Conservation (phyloP, 2,113 vertebrate genomes). For the Struthio camelus region DNA sequence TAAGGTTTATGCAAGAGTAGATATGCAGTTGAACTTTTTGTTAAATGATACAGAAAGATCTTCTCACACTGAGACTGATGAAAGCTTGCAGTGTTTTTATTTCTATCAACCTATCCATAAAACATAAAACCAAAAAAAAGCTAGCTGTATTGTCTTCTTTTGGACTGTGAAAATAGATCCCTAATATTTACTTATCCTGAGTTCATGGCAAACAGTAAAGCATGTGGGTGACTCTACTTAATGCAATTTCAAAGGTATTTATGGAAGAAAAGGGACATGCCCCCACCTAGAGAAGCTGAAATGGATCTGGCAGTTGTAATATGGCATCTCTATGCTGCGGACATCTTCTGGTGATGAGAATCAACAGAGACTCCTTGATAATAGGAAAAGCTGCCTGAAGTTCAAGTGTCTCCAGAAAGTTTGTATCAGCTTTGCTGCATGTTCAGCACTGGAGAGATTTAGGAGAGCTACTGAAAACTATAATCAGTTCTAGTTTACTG, state of each 20-base stretch:
- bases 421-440: background rate
- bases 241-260: background rate
- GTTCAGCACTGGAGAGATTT: background rate
- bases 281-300: background rate
- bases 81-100: background rate
- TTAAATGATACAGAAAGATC: background rate
- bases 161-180: background rate
- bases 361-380: background rate
- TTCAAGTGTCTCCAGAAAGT: background rate
- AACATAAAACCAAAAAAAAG: too few relatives aligned
- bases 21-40: background rate
- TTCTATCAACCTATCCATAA: background rate
- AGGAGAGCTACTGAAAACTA: background rate
- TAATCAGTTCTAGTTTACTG: background rate
- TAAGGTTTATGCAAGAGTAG: background rate
- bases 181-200: background rate
- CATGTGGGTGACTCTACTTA: background rate
- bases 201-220: background rate
- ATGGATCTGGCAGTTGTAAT: background rate
- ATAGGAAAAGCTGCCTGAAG: background rate
- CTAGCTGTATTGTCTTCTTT: background rate
- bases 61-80: background rate
- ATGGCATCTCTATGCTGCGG: background rate
- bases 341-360: background rate
- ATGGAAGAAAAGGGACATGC: background rate